A percentile compares a stretch with the other conserved stretches of the same genome.
Evolutionary conservation across 1,140 invertebrate species (phyloP).

Genomic region (Drosophila athabasca): DNA sequence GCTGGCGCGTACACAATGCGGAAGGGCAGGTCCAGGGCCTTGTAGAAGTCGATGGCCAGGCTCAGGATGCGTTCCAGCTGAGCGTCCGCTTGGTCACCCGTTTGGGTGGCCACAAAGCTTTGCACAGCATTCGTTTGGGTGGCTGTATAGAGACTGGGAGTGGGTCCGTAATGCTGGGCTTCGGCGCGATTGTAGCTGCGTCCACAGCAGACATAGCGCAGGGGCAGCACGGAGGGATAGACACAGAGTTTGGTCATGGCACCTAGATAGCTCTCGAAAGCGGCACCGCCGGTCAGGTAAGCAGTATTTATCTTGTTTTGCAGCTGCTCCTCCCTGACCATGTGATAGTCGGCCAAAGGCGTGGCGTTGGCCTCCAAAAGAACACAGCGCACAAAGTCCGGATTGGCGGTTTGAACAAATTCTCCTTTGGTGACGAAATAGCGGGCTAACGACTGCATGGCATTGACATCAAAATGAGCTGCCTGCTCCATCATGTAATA

Average conservation of each 20-base stretch:
- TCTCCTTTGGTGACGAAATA: slow-evolving; percentile 82
- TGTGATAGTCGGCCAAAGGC: slow-evolving; percentile 84
- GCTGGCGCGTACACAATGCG: slow-evolving; percentile 85
- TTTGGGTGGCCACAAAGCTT: slow-evolving; percentile 84
- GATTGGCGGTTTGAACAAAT: slow-evolving; percentile 85
- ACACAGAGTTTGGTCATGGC: slow-evolving; percentile 86
- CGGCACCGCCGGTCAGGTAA: slow-evolving; percentile 86
- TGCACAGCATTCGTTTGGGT: slow-evolving; percentile 86
- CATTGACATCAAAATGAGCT: slow-evolving; percentile 85
- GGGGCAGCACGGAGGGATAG: slow-evolving; percentile 85
- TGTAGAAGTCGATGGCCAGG: slow-evolving; percentile 84
- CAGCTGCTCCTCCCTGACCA: slow-evolving; percentile 84
- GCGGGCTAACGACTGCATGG: slow-evolving; percentile 83
- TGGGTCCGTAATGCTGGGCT: slow-evolving; percentile 26
- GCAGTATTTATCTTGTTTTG: slow-evolving; percentile 84
- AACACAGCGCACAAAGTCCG: slow-evolving; percentile 87
- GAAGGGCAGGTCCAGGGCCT: slow-evolving; percentile 85
- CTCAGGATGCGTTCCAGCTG: slow-evolving; percentile 84
- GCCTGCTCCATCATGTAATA: slow-evolving; percentile 86
- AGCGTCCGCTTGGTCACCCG: slow-evolving; percentile 70
- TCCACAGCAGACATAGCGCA: slow-evolving; percentile 86
- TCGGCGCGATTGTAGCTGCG: slow-evolving; percentile 85
- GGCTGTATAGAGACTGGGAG: slow-evolving; percentile 85
- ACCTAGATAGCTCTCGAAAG: slow-evolving; percentile 86
- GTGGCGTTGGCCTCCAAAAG: slow-evolving; percentile 86